These are phyloP conservation scores for Calonectris borealis DNA, from an alignment of 2,113 vertebrate genomes.

Conservation along the genomic window DNA sequence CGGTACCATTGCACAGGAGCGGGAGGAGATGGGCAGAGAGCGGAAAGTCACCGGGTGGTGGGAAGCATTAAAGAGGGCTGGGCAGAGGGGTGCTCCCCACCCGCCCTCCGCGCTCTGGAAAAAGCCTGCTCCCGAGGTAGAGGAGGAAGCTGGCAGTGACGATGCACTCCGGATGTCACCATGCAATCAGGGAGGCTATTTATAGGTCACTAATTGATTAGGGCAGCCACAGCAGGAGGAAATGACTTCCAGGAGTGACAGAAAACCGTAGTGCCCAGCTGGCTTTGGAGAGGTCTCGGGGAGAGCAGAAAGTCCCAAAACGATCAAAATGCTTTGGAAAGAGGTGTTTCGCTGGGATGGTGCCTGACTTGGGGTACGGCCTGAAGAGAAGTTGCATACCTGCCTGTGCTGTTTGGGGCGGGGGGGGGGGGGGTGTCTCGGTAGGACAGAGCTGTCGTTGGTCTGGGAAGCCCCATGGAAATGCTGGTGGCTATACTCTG, in stretches of 20 bases:
- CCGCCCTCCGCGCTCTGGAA: neutral
- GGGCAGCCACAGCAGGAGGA: constrained; percentile 33
- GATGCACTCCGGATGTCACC: neutral
- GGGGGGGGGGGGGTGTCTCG: too few relatives aligned
- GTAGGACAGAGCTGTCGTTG: neutral
- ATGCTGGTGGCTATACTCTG: neutral
- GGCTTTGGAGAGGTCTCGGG: neutral
- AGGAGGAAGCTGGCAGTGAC: constrained; percentile 8
- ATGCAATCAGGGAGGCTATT: constrained; percentile 38
- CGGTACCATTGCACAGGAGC: neutral
- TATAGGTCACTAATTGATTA: constrained; percentile 38
- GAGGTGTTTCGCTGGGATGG: neutral
- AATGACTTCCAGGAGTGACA: constrained; percentile 28
- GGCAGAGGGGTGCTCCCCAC: neutral
- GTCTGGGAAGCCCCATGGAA: neutral
- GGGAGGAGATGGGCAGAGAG: neutral
- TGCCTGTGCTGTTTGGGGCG: neutral
- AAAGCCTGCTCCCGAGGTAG: neutral
- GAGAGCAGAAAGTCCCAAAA: neutral
- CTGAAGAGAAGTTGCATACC: neutral
- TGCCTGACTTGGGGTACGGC: neutral
- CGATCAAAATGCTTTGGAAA: neutral
- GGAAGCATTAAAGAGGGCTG: constrained; percentile 9
- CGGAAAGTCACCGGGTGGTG: neutral
- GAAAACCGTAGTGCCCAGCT: neutral